Base-by-base conservation (phyloP, 2,888 invertebrate genomes). In the Dermolepida albohirtum region DNA sequence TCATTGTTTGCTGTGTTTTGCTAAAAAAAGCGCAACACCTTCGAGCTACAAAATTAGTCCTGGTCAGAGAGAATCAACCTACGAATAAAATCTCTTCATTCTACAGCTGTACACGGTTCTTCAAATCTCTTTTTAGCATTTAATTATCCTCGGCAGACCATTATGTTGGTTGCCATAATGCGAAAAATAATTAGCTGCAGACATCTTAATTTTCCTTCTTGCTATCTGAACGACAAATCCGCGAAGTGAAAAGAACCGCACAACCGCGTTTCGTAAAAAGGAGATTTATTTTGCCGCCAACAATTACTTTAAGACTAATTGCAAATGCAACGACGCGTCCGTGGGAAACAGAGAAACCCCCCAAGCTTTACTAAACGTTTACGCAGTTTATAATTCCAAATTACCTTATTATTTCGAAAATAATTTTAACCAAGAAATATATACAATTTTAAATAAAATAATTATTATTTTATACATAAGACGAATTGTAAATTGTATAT, bases 151-250 rank as follows among this genome's bases (percentile, higher is more conserved):
- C 66, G 59, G 59, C 59, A 47, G 47, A 47, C 59, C 59, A 62
- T 62, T 62, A 62, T 62, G 47, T 47, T 70, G 69, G 51, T 70
- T 64, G 72, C 68, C 62, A 70, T 72, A 67, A 72, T 71, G 73
- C 69, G 70, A 70, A 72, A 74, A 70, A 74, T 74, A 74, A 74
- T 74, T 72, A 72, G 72, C 67, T 71, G 66, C 71, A 72, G 74
- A 74, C 74, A 70, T 72, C 72, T 74, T 74, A 74, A 74, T 74
- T 74, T 74, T 71, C 59, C 59, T 71, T 70, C 67, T 67, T 52
- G 59, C 43, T 51, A 52, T 44, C 59, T 34, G 34, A 29, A 47
- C 47, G 47, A 16, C 14, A 34, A 47, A 62, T 47, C 47, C 47
- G 34, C 34, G 59, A 34, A 62, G 12, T 34, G 34, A 47, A 47